Evolutionary conservation across 64 coral and sea anemone species (phyloP), one percentile per base, ranked within the genome.

Genomic region (Pocillopora damicornis): DNA sequence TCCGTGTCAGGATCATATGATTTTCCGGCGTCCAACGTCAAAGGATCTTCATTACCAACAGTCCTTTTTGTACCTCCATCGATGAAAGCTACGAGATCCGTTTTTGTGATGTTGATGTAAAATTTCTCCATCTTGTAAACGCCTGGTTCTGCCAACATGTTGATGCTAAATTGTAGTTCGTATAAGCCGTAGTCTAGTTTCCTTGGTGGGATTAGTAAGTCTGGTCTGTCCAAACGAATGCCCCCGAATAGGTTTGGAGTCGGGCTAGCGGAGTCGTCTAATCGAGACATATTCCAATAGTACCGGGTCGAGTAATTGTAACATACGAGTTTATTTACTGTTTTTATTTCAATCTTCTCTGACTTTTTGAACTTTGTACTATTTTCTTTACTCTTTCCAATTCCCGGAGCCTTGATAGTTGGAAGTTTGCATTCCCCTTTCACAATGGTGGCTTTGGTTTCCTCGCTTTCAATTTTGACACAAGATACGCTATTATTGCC

Each of bases 1-100:
- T 9, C 12, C 8, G 26, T 45, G 58, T 91, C 90, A 1, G 90
- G 90, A 25, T 91, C 90, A 9, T 45, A 0, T 4, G 90, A 91
- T 9, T 79, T 73, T 37, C 0, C 4, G 22, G 61, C 82, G 45
- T 79, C 37, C 14, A 91, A 37, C 20, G n/a, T 4, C 61, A 72
- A n/a, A 12, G 42, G 57, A 35, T 61, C 9, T 11, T 75, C 56
- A 56, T 9, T 60, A 35, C 90, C 90, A 1, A 79, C 75, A 45
- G 75, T 75, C 23, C 61, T 85, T 56, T 78, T 37, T 18, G 74
- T 72, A 17, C 90, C 90, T 18, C 90, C 90, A 1, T 35, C 16
- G 26, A 86, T 87, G 56, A 59, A 61, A 0, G 83, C 90, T 0
- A 73, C 61, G 10, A 91, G 65, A 1, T 74, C 22, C 14, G 82